phyloP scores from a whole-genome alignment of 2,113 vertebrate species.

The Scartelaos histophorus region DNA sequence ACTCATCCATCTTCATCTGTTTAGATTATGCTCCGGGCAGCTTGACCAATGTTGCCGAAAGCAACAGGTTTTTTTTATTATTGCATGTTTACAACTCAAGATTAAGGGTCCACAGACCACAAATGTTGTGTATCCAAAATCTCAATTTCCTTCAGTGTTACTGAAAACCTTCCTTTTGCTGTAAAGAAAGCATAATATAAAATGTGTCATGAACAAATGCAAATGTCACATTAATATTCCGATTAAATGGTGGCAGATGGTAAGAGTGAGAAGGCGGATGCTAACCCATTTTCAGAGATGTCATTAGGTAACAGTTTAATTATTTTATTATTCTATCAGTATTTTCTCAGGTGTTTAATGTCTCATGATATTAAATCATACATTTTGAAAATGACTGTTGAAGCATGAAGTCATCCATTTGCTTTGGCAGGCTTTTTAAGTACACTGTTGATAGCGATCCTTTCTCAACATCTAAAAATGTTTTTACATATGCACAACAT shows the following conservation, averaged over 20 bases:
- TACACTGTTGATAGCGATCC: slow-evolving; percentile 3
- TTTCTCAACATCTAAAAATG: slow-evolving; percentile 31
- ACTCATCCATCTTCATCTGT: background rate
- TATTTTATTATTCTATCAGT: background rate
- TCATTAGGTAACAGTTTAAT: background rate
- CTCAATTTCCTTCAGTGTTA: background rate
- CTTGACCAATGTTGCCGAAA: background rate
- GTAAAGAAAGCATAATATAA: background rate
- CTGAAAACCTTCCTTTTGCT: background rate
- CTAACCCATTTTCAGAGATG: background rate
- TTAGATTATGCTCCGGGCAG: background rate
- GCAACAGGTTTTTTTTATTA: background rate
- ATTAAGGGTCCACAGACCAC: background rate
- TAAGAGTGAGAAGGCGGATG: background rate
- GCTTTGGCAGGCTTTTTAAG: slow-evolving; percentile 24
- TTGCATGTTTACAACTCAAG: background rate
- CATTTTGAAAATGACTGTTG: slow-evolving; percentile 36
- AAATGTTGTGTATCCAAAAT: background rate
- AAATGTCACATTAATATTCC: slow-evolving; percentile 9
- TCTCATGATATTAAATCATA: slow-evolving; percentile 36
- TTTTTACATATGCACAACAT: slow-evolving; percentile 16
- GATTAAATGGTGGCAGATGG: slow-evolving; percentile 3
- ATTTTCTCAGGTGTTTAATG: slow-evolving; percentile 48
- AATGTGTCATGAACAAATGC: slow-evolving; percentile 5
- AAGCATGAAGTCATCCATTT: slow-evolving; percentile 34